Conservation (phyloP, 2,888 invertebrate genomes). For the Cotesia congregata region DNA sequence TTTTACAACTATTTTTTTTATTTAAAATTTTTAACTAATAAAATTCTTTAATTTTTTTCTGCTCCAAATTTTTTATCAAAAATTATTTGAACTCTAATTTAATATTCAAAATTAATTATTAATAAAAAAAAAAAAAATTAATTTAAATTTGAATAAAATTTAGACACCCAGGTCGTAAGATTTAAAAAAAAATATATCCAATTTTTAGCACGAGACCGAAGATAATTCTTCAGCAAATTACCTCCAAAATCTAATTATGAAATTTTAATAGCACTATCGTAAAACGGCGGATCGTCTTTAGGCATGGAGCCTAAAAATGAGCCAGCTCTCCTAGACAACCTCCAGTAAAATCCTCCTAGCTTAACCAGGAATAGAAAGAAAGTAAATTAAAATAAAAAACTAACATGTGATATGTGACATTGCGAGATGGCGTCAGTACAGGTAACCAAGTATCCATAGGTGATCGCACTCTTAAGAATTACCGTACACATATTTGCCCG, state of each 20-base stretch:
- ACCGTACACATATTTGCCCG: not conserved
- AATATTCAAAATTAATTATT: no score
- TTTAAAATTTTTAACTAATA: no score
- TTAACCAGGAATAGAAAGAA: no score
- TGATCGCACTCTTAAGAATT: conserved; percentile 50
- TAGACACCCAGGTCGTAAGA: no score
- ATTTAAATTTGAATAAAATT: no score
- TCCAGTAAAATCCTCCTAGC: not conserved
- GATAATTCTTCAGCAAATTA: conserved; percentile 60
- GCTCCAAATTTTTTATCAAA: no score
- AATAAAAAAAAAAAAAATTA: no score
- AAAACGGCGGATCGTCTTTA: conserved; percentile 58
- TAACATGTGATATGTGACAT: conserved; percentile 35
- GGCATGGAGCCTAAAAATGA: not conserved
- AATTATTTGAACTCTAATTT: no score
- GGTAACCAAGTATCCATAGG: conserved; percentile 50
- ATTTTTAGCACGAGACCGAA: conserved; percentile 48
- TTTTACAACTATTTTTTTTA: no score
- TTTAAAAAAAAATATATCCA: conserved; percentile 36
- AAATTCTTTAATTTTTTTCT: no score
- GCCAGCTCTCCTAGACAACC: not conserved
- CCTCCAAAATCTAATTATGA: conserved; percentile 69
- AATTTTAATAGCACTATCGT: conserved; percentile 70
- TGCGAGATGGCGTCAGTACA: conserved; percentile 46
- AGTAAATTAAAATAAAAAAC: not conserved